Evolutionary conservation across 2,888 invertebrate species (phyloP), one percentile per base, ranked within the genome.

Genomic region (Eurytoma californica): DNA sequence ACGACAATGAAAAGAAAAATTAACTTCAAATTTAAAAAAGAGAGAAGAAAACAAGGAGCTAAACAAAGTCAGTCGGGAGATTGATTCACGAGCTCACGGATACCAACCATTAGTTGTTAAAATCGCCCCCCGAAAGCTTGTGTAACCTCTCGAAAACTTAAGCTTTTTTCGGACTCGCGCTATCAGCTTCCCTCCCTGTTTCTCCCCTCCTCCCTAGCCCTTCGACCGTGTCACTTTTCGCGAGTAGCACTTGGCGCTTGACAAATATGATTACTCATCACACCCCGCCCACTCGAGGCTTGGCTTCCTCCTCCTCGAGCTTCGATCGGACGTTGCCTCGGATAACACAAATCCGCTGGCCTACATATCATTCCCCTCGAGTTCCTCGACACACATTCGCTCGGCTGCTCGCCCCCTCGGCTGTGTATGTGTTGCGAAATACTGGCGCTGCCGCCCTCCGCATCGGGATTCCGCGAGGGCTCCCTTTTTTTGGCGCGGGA

Each of bases 211-310:
- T 16, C 16, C n/a, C 20, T 53, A 9, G 12, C 20, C 51, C 16
- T 67, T 53, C 51, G 47, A 12, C 2, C 55, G 24, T 16, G 53
- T 65, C 53, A 20, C 55, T 57, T 55, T 66, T 55, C 30, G 51
- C 53, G 72, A 63, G 72, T 55, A 63, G 53, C 39, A 72, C 63
- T 72, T 53, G 68, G 49, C 18, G 57, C 28, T 70, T 63, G 63
- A 77, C 76, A 77, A 77, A 75, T 70, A 65, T 39, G 63, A 65
- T 68, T 65, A 70, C 57, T 75, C 55, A 20, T 67, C 58, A 63
- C 63, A 55, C 28, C 53, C 14, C n/a, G 4, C n/a, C 39, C 47
- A 63, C 47, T 30, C 13, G 39, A 47, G 57, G 14, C 18, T 20
- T 24, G 20, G 14, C 39, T 20, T 7, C 49, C 13, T 49, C 24